A percentile compares a stretch with the other conserved stretches of the same genome.
Conservation (phyloP, 2,113 vertebrate genomes). For the Python bivittatus region DNA sequence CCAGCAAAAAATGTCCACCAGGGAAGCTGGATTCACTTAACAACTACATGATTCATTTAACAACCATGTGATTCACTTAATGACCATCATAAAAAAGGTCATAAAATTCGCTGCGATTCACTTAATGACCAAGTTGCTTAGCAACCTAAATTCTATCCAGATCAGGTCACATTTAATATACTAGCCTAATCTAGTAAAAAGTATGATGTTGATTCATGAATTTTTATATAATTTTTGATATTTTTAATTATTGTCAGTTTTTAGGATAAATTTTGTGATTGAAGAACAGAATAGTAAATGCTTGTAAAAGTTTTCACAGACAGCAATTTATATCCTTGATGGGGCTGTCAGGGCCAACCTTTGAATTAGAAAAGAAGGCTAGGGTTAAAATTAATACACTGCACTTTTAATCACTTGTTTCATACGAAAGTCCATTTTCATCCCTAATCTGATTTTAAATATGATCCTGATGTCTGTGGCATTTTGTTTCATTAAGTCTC, state of each 20-base stretch:
- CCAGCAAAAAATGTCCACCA: too few relatives aligned
- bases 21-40: too few relatives aligned
- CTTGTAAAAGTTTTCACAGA: not conserved
- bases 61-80: too few relatives aligned
- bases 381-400: not conserved
- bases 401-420: not conserved
- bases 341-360: not conserved
- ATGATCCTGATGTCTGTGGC: constrained; percentile 3
- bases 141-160: too few relatives aligned
- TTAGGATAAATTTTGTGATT: not conserved
- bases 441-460: constrained; percentile 14
- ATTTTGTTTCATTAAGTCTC: constrained; percentile 16
- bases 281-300: not conserved
- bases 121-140: too few relatives aligned
- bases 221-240: not conserved
- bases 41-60: too few relatives aligned
- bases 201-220: not conserved
- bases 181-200: not conserved
- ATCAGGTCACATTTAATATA: not conserved
- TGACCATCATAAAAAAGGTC: too few relatives aligned
- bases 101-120: too few relatives aligned
- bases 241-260: not conserved
- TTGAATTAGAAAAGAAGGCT: not conserved
- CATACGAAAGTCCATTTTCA: not conserved
- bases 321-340: not conserved